Evolutionary conservation across 2,113 vertebrate species (phyloP).

Genomic region (Mustela nigripes): DNA sequence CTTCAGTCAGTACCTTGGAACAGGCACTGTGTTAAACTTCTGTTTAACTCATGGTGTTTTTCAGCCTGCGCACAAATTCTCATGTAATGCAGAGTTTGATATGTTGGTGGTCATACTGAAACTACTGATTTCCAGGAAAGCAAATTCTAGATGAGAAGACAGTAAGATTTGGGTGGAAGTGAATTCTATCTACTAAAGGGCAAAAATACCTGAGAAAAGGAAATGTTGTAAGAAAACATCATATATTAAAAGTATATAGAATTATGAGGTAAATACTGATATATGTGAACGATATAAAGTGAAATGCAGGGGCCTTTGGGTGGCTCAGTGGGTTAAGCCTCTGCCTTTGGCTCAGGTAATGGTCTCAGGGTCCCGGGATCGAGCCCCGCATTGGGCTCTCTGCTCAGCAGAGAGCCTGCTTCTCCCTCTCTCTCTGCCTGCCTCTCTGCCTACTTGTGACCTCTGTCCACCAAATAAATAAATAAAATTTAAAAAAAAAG

Average conservation of each 20-base stretch:
- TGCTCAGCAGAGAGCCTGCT: no score
- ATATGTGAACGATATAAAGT: neutral
- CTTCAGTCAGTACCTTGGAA: neutral
- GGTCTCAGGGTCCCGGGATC: no score
- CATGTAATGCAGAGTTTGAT: neutral
- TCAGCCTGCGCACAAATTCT: neutral
- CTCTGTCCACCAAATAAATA: no score
- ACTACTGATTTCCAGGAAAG: conserved; percentile 33
- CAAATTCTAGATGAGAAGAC: neutral
- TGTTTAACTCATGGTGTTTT: neutral
- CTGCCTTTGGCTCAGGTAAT: no score
- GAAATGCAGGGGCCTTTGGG: neutral
- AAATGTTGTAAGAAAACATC: conserved; percentile 44
- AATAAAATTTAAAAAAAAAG: neutral
- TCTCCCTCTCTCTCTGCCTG: no score
- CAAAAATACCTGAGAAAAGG: neutral
- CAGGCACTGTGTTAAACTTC: neutral
- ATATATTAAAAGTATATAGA: neutral
- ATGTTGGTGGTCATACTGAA: neutral
- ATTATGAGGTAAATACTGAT: neutral
- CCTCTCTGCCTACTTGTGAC: no score
- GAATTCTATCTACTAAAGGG: neutral
- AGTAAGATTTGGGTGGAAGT: conserved; percentile 28
- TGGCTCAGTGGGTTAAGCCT: no score
- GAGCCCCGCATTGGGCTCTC: no score